Evolutionary conservation across 2,888 invertebrate genomes (phyloP), one percentile per base, ranked within the genome.

Genomic region (Tetragonula carbonaria): DNA sequence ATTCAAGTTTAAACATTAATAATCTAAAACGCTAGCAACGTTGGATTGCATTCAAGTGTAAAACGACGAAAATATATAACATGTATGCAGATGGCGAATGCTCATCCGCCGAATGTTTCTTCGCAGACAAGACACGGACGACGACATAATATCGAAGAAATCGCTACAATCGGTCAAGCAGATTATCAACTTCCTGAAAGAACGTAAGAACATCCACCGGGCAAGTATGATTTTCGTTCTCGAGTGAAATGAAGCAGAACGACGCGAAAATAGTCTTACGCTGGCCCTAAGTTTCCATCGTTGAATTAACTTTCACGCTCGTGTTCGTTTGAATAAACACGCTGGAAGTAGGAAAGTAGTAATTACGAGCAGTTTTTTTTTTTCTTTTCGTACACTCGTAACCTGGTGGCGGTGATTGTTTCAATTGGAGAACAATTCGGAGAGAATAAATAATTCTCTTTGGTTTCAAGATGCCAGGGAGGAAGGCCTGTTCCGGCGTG

Each of bases 101-200:
- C 33, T 71, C 71, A 55, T 16, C 71, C 33, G 38, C 2, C 66
- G 45, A 75, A 66, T 50, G 23, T 72, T 78, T 72, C 23, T 75
- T 83, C 76, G 53, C 83, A 92, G 92, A 50, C 86, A 90, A 50
- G 87, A 91, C 21, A 65, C 86, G n/a, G 90, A 85, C 28, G 91
- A 92, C 62, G 95, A 95, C 45, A 95, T 95, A 74, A 94, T 95
- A 87, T 94, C 95, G 21, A 93, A 93, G 90, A 94, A 94, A 81
- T 95, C 95, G 51, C 87, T 95, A 73, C 91, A 91, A 50, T 95
- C 95, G 4, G 94, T 95, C 4, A 92, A 93, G 84, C 93, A 94
- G 84, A 91, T 95, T 72, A 93, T 95, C 65, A 85, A 90, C 70
- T 93, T 94, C 82, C 91, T 95, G 84, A 95, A 95, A 91, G 92